phyloP scores from a whole-genome alignment of 2,888 invertebrate species.

The Eupithecia tripunctaria region DNA sequence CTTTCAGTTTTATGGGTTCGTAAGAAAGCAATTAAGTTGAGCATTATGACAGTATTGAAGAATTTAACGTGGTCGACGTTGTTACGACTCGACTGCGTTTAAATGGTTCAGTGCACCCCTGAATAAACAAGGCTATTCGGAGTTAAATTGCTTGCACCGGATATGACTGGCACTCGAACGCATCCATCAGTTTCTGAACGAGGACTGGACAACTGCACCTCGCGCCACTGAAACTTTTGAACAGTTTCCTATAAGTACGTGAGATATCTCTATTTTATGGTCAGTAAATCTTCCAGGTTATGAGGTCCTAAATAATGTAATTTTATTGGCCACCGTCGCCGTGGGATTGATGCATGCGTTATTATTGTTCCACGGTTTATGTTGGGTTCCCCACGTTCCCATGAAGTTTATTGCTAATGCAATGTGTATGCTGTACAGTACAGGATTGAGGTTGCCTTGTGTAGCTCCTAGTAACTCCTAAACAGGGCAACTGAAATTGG shows the following conservation, averaged over 20 bases:
- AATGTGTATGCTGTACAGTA: slow-evolving; percentile 54
- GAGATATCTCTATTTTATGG: slow-evolving; percentile 73
- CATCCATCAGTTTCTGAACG: slow-evolving; percentile 74
- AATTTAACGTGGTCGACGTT: slow-evolving; percentile 79
- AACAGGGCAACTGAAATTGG: not conserved
- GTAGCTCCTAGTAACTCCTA: slow-evolving; percentile 14
- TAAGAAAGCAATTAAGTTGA: slow-evolving; percentile 80
- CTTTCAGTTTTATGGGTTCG: slow-evolving; percentile 76
- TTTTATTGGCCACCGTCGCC: slow-evolving; percentile 76
- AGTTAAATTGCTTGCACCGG: slow-evolving; percentile 83
- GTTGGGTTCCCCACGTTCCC: slow-evolving; percentile 49
- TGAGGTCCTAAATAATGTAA: slow-evolving; percentile 81
- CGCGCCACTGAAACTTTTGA: slow-evolving; percentile 57
- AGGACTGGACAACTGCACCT: slow-evolving; percentile 64
- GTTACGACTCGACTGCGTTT: slow-evolving; percentile 74
- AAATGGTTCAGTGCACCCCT: slow-evolving; percentile 83
- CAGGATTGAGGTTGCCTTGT: slow-evolving; percentile 46
- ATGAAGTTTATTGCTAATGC: slow-evolving; percentile 76
- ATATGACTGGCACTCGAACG: slow-evolving; percentile 80
- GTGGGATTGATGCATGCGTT: slow-evolving; percentile 75
- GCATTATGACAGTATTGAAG: slow-evolving; percentile 82
- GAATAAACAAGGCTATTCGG: slow-evolving; percentile 80
- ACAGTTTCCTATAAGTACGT: slow-evolving; percentile 54
- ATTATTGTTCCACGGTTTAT: slow-evolving; percentile 71
- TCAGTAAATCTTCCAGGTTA: slow-evolving; percentile 78